Conservation (phyloP, 2,888 invertebrate genomes). For the Panopea generosa region DNA sequence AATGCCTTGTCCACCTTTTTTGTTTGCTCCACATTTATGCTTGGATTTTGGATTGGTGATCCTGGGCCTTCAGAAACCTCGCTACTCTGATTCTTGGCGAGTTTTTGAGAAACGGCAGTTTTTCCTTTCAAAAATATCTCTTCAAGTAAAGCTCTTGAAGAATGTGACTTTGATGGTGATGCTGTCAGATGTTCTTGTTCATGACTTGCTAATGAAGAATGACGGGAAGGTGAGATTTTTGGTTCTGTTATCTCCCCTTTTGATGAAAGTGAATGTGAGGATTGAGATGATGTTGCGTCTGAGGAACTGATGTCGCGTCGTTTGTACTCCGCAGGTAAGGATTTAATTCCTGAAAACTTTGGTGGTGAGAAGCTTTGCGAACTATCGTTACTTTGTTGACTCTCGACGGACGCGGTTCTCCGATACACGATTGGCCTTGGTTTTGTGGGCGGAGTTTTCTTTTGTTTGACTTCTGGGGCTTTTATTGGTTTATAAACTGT, state of each 20-base stretch:
- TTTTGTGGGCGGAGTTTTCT: constrained; percentile 45
- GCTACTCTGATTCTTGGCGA: constrained; percentile 25
- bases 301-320: constrained; percentile 31
- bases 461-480: constrained; percentile 29
- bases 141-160: constrained; percentile 50
- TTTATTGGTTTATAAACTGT: constrained; percentile 41
- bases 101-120: constrained; percentile 9
- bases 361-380: constrained; percentile 57
- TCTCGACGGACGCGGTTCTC: constrained; percentile 56
- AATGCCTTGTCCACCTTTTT: constrained; percentile 84
- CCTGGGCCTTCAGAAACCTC: background rate
- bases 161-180: constrained; percentile 31
- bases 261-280: constrained; percentile 13
- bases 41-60: background rate
- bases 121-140: constrained; percentile 48
- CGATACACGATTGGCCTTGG: constrained; percentile 65
- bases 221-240: constrained; percentile 18
- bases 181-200: constrained; percentile 4
- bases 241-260: constrained; percentile 37
- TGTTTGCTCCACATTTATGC: constrained; percentile 23
- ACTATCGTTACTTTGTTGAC: constrained; percentile 55
- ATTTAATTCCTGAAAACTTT: constrained; percentile 53
- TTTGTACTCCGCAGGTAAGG: constrained; percentile 49
- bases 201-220: constrained; percentile 16
- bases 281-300: constrained; percentile 28